These are phyloP conservation scores for Aurelia sp. DNA, from an alignment of 30 jellyfish, hydroid and myxozoan species.

Conservation along the genomic window DNA sequence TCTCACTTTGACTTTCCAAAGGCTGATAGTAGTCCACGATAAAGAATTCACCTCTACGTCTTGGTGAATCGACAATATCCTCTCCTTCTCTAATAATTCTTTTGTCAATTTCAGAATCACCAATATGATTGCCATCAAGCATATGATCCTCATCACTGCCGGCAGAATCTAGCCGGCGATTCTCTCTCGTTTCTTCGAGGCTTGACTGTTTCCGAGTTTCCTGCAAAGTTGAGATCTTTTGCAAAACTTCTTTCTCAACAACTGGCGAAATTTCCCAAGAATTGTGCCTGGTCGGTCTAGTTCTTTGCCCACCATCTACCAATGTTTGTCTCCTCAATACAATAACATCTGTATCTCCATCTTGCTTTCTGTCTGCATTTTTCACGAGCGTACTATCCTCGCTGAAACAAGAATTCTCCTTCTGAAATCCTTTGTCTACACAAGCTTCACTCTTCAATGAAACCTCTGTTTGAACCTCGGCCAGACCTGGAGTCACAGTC, in stretches of 20 bases:
- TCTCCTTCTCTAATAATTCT: neutral
- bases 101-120: neutral
- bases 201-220: neutral
- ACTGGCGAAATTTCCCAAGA: slow-evolving; percentile 49
- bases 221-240: slow-evolving; percentile 22
- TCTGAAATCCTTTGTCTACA: too few species aligned
- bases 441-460: too few species aligned
- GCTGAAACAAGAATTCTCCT: too few species aligned
- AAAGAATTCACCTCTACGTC: slow-evolving; percentile 9
- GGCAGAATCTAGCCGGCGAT: too few species aligned
- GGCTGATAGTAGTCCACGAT: neutral
- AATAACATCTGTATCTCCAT: too few species aligned
- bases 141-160: neutral
- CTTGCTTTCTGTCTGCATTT: too few species aligned
- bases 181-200: neutral
- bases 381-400: too few species aligned
- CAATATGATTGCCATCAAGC: neutral
- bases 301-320: slow-evolving; percentile 2
- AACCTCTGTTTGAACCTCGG: too few species aligned
- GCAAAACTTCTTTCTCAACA: slow-evolving; percentile 49
- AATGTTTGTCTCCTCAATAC: too few species aligned
- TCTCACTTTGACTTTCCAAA: neutral
- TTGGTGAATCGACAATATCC: slow-evolving; percentile 3
- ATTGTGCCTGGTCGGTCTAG: slow-evolving; percentile 11
- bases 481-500: neutral